phyloP scores from a whole-genome alignment of 2,113 vertebrate genomes.

The Pteropus alecto region DNA sequence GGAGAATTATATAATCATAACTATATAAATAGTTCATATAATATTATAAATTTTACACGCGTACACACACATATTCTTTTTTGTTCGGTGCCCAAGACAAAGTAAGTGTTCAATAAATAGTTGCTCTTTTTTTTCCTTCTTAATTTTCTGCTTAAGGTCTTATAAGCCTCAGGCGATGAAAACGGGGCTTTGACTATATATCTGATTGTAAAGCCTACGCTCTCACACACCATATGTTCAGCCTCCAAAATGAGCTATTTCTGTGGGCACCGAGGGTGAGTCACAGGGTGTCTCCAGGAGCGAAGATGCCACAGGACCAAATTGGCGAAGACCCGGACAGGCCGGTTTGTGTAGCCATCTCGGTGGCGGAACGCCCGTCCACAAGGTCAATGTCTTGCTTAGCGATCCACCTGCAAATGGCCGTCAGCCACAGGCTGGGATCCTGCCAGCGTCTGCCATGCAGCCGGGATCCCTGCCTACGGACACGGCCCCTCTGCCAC shows the following conservation, averaged over 20 bases:
- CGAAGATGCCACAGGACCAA: not conserved
- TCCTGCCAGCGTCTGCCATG: too few species aligned
- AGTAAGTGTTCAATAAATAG: not conserved
- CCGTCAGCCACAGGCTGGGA: fast-evolving
- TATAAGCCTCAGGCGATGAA: not conserved
- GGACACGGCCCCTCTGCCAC: not conserved
- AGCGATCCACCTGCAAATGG: not conserved
- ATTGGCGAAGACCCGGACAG: not conserved
- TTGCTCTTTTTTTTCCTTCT: not conserved
- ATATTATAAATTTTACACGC: not conserved
- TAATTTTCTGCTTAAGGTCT: not conserved
- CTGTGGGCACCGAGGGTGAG: not conserved
- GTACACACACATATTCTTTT: not conserved
- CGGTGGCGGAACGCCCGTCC: not conserved
- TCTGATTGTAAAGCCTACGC: not conserved
- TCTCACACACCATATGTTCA: not conserved
- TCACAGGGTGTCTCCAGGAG: not conserved
- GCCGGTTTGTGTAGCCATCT: fast-evolving
- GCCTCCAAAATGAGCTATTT: not conserved
- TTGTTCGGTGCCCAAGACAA: not conserved
- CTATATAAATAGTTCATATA: not conserved
- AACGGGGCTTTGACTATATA: not conserved
- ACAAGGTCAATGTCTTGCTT: not conserved
- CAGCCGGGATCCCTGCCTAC: fast-evolving
- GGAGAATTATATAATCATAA: not conserved